A percentile compares a stretch with the other conserved stretches of the same genome.
phyloP scores from a whole-genome alignment of 2,888 invertebrate species.

The Catocala nupta region DNA sequence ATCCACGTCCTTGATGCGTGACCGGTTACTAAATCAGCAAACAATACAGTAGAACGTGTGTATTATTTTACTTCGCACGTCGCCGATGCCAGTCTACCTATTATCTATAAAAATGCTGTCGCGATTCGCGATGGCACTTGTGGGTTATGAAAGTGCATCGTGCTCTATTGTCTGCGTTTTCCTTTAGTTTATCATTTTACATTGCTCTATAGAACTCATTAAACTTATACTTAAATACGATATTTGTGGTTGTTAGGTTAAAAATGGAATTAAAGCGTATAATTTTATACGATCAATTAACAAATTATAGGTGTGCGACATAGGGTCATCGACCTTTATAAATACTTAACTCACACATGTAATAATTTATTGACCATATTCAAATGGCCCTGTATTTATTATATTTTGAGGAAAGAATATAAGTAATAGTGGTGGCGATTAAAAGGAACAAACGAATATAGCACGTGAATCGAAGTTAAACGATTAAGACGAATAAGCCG shows the following conservation, averaged over 20 bases:
- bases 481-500: conserved; percentile 69
- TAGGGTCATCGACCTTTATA: conserved; percentile 24
- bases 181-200: too few relatives aligned
- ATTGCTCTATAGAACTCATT: too few relatives aligned
- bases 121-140: conserved; percentile 40
- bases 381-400: conserved; percentile 40
- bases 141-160: conserved; percentile 28
- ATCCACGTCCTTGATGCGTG: conserved; percentile 84
- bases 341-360: conserved; percentile 32
- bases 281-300: conserved; percentile 17
- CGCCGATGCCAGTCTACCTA: conserved; percentile 54
- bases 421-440: conserved; percentile 36
- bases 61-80: conserved; percentile 74
- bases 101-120: conserved; percentile 50
- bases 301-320: conserved; percentile 21
- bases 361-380: conserved; percentile 31
- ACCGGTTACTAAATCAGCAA: conserved; percentile 70
- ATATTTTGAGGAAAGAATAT: conserved; percentile 44
- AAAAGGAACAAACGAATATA: conserved; percentile 53
- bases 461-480: conserved; percentile 63
- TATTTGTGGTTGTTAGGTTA: background rate
- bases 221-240: too few relatives aligned
- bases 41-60: conserved; percentile 60
- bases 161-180: conserved; percentile 13
- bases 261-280: background rate